A percentile compares a stretch with the other conserved stretches of the same genome.
Conservation (phyloP, 2,113 vertebrate genomes). For the Xerus inauris region DNA sequence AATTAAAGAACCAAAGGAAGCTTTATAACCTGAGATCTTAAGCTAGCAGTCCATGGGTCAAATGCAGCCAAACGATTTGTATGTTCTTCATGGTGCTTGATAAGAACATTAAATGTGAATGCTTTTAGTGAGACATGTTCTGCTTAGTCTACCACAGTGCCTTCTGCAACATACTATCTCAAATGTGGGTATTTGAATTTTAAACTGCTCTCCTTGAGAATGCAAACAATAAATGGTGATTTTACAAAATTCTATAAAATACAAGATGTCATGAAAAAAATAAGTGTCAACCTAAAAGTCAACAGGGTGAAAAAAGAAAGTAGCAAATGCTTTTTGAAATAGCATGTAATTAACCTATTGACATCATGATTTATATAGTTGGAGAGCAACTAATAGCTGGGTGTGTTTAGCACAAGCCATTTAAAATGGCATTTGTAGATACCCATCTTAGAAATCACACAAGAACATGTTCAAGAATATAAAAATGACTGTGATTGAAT, state of each 20-base stretch:
- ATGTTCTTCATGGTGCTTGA: too few relatives aligned
- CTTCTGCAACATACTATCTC: background rate
- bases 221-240: background rate
- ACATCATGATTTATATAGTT: constrained; percentile 48
- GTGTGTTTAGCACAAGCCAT: background rate
- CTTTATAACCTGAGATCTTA: background rate
- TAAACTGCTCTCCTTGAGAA: constrained; percentile 10
- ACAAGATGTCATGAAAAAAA: constrained; percentile 8
- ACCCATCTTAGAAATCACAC: background rate
- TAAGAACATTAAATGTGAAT: background rate
- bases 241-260: constrained; percentile 26
- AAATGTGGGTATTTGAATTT: background rate
- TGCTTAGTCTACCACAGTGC: background rate
- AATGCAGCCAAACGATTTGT: background rate
- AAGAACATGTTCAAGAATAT: background rate
- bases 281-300: constrained; percentile 39
- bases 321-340: constrained; percentile 46
- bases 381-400: constrained; percentile 58
- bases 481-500: background rate
- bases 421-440: background rate
- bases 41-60: background rate
- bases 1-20: background rate
- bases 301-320: constrained; percentile 38
- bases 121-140: rapidly evolving
- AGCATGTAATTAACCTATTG: constrained; percentile 48